Conservation (phyloP, 2,888 invertebrate species). For the Listrodromus nycthemerus region DNA sequence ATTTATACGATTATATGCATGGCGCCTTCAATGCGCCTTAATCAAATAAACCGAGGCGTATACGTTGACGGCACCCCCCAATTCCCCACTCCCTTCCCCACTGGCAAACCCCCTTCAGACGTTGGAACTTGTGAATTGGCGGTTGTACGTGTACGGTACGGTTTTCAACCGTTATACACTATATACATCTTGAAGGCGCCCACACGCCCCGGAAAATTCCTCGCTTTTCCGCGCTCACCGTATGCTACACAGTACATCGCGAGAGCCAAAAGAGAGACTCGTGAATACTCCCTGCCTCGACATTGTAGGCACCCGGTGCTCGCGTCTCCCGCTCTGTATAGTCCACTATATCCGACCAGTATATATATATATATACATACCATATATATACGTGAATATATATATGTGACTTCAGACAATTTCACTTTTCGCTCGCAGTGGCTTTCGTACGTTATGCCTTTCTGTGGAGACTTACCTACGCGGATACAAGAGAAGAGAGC, state of each 20-base stretch:
- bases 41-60: slow-evolving; percentile 77
- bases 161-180: slow-evolving; percentile 46
- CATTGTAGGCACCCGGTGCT: slow-evolving; percentile 54
- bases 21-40: slow-evolving; percentile 79
- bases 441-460: slow-evolving; percentile 32
- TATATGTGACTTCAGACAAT: slow-evolving; percentile 1
- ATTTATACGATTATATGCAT: slow-evolving; percentile 81
- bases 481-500: slow-evolving; percentile 31
- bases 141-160: slow-evolving; percentile 45
- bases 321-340: slow-evolving; percentile 3
- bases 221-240: slow-evolving; percentile 56
- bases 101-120: slow-evolving; percentile 28
- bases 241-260: slow-evolving; percentile 59
- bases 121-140: slow-evolving; percentile 72
- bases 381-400: neutral
- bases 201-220: slow-evolving; percentile 67
- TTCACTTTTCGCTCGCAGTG: slow-evolving; percentile 51
- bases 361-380: neutral
- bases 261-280: slow-evolving; percentile 52
- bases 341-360: slow-evolving; percentile 11
- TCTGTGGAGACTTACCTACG: slow-evolving; percentile 37
- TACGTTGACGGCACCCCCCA: slow-evolving; percentile 62
- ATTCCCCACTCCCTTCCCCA: neutral
- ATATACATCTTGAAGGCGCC: slow-evolving; percentile 46
- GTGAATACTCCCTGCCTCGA: slow-evolving; percentile 60